Conservation (phyloP, 2,797 vertebrate species). For the Acestrorhynchus altus region DNA sequence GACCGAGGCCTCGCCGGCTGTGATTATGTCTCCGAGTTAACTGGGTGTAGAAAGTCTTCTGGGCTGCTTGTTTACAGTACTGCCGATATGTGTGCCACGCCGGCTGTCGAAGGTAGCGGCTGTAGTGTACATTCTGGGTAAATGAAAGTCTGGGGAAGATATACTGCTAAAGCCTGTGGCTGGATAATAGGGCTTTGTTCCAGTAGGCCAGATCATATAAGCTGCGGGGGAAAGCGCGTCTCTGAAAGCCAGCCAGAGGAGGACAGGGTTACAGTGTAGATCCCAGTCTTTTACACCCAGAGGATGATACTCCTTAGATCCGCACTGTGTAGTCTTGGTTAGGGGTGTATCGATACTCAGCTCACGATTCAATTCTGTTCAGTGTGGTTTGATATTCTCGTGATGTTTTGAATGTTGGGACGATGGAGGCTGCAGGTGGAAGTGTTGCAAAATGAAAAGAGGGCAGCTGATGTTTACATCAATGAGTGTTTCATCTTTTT, state of each 20-base stretch:
- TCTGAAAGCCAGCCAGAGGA: constrained; percentile 36
- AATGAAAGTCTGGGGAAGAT: constrained; percentile 36
- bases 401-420: too few species aligned
- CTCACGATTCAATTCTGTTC: neutral
- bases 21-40: constrained; percentile 34
- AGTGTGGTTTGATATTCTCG: neutral
- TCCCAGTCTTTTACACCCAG: constrained; percentile 32
- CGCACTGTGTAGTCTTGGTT: neutral
- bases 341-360: neutral
- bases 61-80: constrained; percentile 36
- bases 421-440: neutral
- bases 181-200: constrained; percentile 48
- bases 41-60: constrained; percentile 1
- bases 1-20: constrained; percentile 1
- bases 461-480: too few species aligned
- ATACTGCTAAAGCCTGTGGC: constrained; percentile 26
- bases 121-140: constrained; percentile 29
- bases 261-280: constrained; percentile 24
- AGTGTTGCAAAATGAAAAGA: too few species aligned
- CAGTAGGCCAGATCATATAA: constrained; percentile 35
- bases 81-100: constrained; percentile 20
- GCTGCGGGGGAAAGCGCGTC: constrained; percentile 18
- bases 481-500: too few species aligned
- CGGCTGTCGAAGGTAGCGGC: constrained; percentile 15
- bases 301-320: neutral